Evolutionary conservation across 1,140 invertebrate species (phyloP), one percentile per base, ranked within the genome.

Genomic region (Nephotettix cincticeps): DNA sequence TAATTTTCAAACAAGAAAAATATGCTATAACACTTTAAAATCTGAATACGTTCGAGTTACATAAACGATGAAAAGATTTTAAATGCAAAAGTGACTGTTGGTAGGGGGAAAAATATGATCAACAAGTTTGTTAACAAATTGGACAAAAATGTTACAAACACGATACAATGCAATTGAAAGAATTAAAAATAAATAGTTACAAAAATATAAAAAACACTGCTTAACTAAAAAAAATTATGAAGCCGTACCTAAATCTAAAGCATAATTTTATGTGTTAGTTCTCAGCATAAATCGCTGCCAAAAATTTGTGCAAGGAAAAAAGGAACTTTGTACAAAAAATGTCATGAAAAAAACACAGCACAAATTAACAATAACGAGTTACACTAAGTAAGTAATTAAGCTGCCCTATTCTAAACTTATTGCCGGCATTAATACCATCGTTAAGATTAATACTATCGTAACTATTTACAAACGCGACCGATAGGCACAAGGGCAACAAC

Each of bases 291-390:
- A n/a, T 23, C 6, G 47, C 47, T 51, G 47, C 47, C 17, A 51
- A 27, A 61, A 11, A 27, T 54, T 61, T 61, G 56, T 61, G 56
- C 56, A 21, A n/a, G 6, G 6, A 54, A 27, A 25, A 61, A 61
- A 61, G 56, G 56, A 61, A 61, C 56, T 61, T 61, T 61, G 13
- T 61, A 61, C 56, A 61, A 61, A 61, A 36, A 61, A 61, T 61
- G 25, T 61, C 56, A 61, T 27, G 56, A 61, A 25, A 21, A 43
- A 43, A 51, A 51, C 47, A n/a, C 17, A n/a, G 23, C 9, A 14
- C 13, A 25, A 61, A 54, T n/a, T 54, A 54, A 54, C 19, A n/a
- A 43, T 54, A 61, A 61, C 25, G 56, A 61, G 56, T 61, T 61
- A 4, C 13, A 21, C 21, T 54, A n/a, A n/a, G n/a, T 36, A 36